phyloP scores from a whole-genome alignment of 2,113 vertebrate species.

The Potamarius usumacintae region DNA sequence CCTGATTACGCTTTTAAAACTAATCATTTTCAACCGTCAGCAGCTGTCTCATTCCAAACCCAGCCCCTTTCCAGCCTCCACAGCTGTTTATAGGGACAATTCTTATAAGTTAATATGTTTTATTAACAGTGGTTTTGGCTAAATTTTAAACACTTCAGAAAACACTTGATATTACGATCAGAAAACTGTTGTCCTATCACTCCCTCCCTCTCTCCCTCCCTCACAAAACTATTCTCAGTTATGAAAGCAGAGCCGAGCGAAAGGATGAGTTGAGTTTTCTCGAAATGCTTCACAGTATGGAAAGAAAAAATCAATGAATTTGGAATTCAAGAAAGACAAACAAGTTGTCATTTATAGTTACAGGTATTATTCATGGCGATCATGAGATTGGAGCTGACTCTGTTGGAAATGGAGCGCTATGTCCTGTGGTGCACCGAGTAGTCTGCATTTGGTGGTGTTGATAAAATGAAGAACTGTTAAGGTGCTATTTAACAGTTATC shows the following conservation, averaged over 20 bases:
- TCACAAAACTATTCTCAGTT: not conserved
- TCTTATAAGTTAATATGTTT: not conserved
- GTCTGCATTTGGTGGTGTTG: not conserved
- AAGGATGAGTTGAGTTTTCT: not conserved
- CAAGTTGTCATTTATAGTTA: not conserved
- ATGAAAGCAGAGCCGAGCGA: not conserved
- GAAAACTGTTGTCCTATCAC: not conserved
- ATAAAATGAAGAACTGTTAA: not conserved
- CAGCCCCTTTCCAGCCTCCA: slow-evolving; percentile 12
- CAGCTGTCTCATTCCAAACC: slow-evolving; percentile 28
- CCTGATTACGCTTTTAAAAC: slow-evolving; percentile 18
- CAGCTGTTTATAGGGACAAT: slow-evolving; percentile 20
- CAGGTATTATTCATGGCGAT: not conserved
- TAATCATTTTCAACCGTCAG: slow-evolving; percentile 21
- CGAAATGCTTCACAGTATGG: not conserved
- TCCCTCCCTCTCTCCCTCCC: not conserved
- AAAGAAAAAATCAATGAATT: not conserved
- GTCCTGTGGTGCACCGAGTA: not conserved
- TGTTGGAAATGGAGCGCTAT: not conserved
- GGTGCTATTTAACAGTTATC: not conserved
- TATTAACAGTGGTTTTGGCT: not conserved
- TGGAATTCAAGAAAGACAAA: not conserved
- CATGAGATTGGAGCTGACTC: not conserved
- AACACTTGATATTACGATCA: not conserved
- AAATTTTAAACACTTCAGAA: not conserved